phyloP scores from a whole-genome alignment of 2,113 vertebrate genomes.

The Ranitomeya imitator region DNA sequence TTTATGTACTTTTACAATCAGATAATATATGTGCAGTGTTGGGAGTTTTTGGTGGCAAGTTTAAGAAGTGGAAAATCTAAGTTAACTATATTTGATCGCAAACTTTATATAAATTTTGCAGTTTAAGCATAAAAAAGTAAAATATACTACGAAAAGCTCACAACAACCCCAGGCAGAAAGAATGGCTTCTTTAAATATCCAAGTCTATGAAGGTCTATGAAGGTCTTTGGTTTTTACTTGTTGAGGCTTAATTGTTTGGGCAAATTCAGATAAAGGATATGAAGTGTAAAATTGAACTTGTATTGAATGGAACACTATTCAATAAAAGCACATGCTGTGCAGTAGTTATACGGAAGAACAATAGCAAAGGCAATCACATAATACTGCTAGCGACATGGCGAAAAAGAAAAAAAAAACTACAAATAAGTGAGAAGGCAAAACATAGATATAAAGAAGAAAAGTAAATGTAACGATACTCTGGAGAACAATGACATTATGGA shows the following conservation, averaged over 20 bases:
- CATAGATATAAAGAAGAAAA: conserved; percentile 41
- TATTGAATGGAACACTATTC: conserved; percentile 56
- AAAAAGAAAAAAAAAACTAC: conserved; percentile 1
- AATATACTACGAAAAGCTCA: background rate
- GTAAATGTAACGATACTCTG: conserved; percentile 28
- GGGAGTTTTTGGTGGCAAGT: background rate
- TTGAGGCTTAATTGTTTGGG: conserved; percentile 57
- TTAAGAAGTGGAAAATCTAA: background rate
- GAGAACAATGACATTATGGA: conserved; percentile 38
- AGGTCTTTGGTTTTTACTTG: conserved; percentile 54
- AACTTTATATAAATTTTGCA: background rate
- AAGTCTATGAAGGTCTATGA: conserved; percentile 45
- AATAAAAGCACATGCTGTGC: conserved; percentile 58
- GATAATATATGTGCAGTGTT: background rate
- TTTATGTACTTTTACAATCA: background rate
- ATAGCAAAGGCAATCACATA: conserved; percentile 53
- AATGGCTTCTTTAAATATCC: conserved; percentile 48
- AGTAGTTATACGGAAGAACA: conserved; percentile 56
- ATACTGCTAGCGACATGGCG: conserved; percentile 47
- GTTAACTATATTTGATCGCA: background rate
- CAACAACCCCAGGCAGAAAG: background rate
- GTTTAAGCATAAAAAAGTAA: background rate
- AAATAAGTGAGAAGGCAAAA: conserved; percentile 26
- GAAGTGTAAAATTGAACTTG: conserved; percentile 58
- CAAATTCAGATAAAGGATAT: conserved; percentile 58